phyloP scores from a whole-genome alignment of 2,113 vertebrate species.

The Callipepla californica region DNA sequence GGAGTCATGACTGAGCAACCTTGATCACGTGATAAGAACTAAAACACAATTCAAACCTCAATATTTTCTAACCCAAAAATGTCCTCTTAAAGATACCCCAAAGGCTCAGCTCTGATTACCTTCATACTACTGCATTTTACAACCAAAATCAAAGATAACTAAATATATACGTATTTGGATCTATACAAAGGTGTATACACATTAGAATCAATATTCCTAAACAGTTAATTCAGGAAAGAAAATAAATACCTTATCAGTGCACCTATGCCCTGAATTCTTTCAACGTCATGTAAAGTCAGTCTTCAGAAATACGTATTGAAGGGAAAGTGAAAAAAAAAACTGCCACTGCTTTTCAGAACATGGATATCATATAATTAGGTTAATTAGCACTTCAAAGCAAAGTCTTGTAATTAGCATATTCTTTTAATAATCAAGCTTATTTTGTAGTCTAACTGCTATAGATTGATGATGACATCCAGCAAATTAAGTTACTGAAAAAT shows the following conservation, averaged over 20 bases:
- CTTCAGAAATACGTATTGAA: background rate
- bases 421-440: slow-evolving; percentile 27
- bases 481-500: background rate
- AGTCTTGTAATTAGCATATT: slow-evolving; percentile 31
- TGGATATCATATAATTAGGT: background rate
- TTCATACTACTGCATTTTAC: background rate
- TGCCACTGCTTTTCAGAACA: background rate
- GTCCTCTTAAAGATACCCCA: background rate
- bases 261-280: background rate
- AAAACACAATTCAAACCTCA: background rate
- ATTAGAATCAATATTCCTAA: background rate
- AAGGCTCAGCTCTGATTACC: background rate
- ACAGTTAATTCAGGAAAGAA: background rate
- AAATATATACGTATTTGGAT: background rate
- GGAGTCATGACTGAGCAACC: background rate
- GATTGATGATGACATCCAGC: background rate
- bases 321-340: background rate
- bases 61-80: background rate
- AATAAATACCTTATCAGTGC: background rate
- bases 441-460: background rate
- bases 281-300: background rate
- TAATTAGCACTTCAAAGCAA: slow-evolving; percentile 61
- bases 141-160: background rate
- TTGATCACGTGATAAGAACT: background rate
- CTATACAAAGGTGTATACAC: background rate